These are phyloP conservation scores for Bellardia bayeri DNA, from an alignment of 2,888 invertebrate genomes.

Conservation along the genomic window DNA sequence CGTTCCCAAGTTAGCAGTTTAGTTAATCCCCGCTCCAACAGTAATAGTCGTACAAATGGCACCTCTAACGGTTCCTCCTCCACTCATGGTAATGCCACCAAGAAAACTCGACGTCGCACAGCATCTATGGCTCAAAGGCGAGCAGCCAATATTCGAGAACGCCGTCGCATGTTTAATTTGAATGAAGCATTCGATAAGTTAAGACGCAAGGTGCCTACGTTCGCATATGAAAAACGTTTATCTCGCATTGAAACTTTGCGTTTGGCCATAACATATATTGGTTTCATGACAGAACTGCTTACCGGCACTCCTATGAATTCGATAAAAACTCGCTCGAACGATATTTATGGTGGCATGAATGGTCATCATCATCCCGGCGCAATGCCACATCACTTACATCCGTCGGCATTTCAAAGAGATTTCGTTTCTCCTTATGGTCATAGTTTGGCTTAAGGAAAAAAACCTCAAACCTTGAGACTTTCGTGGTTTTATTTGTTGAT, in stretches of 20 bases:
- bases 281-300: conserved; percentile 96
- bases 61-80: conserved; percentile 53
- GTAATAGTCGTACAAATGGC: conserved; percentile 56
- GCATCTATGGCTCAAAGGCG: conserved; percentile 95
- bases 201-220: conserved; percentile 96
- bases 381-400: conserved; percentile 82
- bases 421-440: conserved; percentile 84
- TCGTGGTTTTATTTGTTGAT: conserved; percentile 71
- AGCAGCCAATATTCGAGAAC: conserved; percentile 96
- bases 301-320: conserved; percentile 87
- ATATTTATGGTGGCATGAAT: conserved; percentile 82
- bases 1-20: conserved; percentile 86
- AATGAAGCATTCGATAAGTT: conserved; percentile 98
- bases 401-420: conserved; percentile 82
- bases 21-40: conserved; percentile 80
- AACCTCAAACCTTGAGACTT: neutral
- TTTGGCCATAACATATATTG: conserved; percentile 97
- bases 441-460: conserved; percentile 77
- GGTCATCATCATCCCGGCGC: conserved; percentile 81
- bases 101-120: conserved; percentile 93
- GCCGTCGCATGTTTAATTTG: conserved; percentile 97
- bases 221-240: conserved; percentile 97
- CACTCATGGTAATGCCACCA: conserved; percentile 84
- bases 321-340: conserved; percentile 81
- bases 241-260: conserved; percentile 97